Percentiles rank a stretch among this genome's conserved stretches.
Evolutionary conservation across 2,888 invertebrate genomes (phyloP).

Genomic region (Lottia scabra): DNA sequence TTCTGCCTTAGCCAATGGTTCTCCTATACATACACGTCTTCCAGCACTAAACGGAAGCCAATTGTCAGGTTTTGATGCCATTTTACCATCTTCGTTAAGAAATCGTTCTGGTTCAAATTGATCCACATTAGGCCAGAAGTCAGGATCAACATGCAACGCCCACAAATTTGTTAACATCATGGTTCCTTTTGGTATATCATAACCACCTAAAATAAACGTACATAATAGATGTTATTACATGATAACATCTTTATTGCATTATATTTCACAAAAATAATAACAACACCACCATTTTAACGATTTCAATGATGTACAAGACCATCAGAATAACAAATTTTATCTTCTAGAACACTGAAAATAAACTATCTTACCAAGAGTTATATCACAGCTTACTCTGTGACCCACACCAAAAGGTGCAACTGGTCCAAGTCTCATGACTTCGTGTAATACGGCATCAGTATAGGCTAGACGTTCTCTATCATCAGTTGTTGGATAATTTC

Average conservation of each 20-base stretch:
- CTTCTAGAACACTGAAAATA: too few species aligned
- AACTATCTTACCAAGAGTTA: constrained; percentile 18
- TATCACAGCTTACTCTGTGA: constrained; percentile 25
- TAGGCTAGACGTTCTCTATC: constrained; percentile 20
- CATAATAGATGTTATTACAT: too few species aligned
- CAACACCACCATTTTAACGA: too few species aligned
- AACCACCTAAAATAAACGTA: constrained; percentile 42
- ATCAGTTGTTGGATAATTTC: too few species aligned
- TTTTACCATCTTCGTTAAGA: constrained; percentile 40
- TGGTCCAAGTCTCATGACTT: constrained; percentile 27
- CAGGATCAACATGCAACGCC: constrained; percentile 46
- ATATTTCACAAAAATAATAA: too few species aligned
- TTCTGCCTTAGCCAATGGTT: constrained; percentile 49
- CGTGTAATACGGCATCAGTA: constrained; percentile 29
- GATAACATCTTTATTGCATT: too few species aligned
- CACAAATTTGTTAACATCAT: constrained; percentile 42
- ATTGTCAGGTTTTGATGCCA: constrained; percentile 43
- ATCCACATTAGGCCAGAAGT: constrained; percentile 42
- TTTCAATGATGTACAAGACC: too few species aligned
- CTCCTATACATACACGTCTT: constrained; percentile 50
- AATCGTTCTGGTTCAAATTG: constrained; percentile 48
- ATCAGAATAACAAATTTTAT: too few species aligned
- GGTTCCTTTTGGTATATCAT: constrained; percentile 47
- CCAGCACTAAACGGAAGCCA: constrained; percentile 55
- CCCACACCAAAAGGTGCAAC: constrained; percentile 26